phyloP scores from a whole-genome alignment of 2,113 vertebrate genomes.

The Lethenteron camtschaticum region DNA sequence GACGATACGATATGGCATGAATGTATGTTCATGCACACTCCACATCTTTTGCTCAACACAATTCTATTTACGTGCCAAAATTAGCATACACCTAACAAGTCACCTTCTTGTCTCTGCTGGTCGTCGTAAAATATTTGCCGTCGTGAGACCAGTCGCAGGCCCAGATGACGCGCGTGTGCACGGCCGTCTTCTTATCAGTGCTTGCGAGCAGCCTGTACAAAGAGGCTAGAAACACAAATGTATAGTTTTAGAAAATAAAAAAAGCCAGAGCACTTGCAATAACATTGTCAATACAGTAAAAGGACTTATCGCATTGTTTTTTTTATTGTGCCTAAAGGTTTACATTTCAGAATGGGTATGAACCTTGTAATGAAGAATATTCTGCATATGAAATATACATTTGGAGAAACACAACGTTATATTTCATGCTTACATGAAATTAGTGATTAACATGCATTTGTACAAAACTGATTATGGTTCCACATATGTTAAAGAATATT shows the following conservation, averaged over 20 bases:
- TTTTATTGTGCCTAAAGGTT: too few species aligned
- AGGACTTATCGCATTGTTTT: too few species aligned
- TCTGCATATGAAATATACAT: not conserved
- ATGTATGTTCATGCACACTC: too few species aligned
- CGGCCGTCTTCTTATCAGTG: conserved; percentile 48
- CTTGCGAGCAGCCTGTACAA: conserved; percentile 39
- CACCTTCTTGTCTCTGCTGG: conserved; percentile 90
- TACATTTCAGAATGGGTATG: too few species aligned
- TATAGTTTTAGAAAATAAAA: too few species aligned
- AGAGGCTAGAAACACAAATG: conserved; percentile 29
- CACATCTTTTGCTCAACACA: not conserved
- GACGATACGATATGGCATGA: too few species aligned
- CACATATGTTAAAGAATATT: not conserved
- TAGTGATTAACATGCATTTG: too few species aligned
- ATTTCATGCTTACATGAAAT: not conserved
- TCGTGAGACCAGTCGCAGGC: conserved; percentile 90
- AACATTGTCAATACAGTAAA: too few species aligned
- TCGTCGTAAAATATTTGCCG: conserved; percentile 66
- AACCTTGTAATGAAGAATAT: not conserved
- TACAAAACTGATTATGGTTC: too few species aligned
- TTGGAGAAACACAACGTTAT: not conserved
- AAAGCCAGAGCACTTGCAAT: too few species aligned
- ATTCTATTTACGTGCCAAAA: not conserved
- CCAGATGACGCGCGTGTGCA: conserved; percentile 87
- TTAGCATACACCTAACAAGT: conserved; percentile 5